Conservation (phyloP, 2,888 invertebrate species). For the Aphidius colemani region DNA sequence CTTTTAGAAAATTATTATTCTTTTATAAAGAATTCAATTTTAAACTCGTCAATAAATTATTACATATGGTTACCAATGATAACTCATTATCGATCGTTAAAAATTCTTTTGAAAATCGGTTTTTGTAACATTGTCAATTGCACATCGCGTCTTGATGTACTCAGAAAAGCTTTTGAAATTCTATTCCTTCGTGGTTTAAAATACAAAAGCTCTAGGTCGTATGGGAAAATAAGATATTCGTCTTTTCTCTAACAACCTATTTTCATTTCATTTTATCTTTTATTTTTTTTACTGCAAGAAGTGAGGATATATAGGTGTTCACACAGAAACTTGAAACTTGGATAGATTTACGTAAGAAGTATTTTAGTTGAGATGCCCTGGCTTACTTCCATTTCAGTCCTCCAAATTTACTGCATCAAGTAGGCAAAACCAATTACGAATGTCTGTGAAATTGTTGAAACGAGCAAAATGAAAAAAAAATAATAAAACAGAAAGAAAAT, state of each 20-base stretch:
- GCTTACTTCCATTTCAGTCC: constrained; percentile 20
- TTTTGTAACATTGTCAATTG: too few species aligned
- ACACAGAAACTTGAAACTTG: constrained; percentile 14
- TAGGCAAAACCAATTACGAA: constrained; percentile 16
- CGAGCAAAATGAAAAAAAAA: background rate
- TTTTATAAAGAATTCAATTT: too few species aligned
- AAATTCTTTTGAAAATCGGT: too few species aligned
- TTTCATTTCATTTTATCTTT: constrained; percentile 15
- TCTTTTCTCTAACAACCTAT: constrained; percentile 22
- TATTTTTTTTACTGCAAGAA: background rate
- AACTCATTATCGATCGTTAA: too few species aligned
- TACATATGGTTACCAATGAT: too few species aligned
- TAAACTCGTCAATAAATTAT: too few species aligned
- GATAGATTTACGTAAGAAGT: constrained; percentile 24
- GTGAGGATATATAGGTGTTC: constrained; percentile 5
- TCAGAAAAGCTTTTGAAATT: background rate
- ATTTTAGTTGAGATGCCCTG: constrained; percentile 1
- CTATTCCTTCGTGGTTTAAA: background rate
- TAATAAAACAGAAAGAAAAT: background rate
- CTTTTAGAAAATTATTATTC: too few species aligned
- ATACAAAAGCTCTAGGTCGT: background rate
- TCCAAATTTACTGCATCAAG: constrained; percentile 13
- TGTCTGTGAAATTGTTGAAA: background rate
- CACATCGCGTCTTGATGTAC: too few species aligned
- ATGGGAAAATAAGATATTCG: constrained; percentile 15